phyloP scores from a whole-genome alignment of 2,888 invertebrate genomes.

The Mechanitis messenoides region DNA sequence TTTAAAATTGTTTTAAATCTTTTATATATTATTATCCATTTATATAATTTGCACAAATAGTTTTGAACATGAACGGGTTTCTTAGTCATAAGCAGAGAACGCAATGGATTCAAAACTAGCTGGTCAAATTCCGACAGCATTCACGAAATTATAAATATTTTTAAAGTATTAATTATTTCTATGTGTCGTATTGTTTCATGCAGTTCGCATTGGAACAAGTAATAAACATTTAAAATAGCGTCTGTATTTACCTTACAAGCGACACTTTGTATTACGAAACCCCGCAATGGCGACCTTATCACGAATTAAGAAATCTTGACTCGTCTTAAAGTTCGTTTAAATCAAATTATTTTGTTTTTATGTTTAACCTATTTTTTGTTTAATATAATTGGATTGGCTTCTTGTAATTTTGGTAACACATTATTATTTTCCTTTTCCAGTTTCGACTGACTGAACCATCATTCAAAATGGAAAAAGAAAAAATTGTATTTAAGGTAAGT shows the following conservation, averaged over 20 bases:
- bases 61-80: too few relatives aligned
- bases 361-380: too few relatives aligned
- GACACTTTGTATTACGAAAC: conserved; percentile 15
- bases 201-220: background rate
- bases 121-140: too few relatives aligned
- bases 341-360: conserved; percentile 12
- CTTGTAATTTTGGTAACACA: background rate
- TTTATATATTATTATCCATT: too few relatives aligned
- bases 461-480: conserved; percentile 60
- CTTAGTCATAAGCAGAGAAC: too few relatives aligned
- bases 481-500: conserved; percentile 68
- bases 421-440: conserved; percentile 20
- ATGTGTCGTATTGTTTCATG: too few relatives aligned
- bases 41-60: too few relatives aligned
- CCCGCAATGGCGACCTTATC: conserved; percentile 18
- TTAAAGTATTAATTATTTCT: too few relatives aligned
- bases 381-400: too few relatives aligned
- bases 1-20: too few relatives aligned
- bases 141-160: too few relatives aligned
- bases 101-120: too few relatives aligned
- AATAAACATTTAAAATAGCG: conserved; percentile 15
- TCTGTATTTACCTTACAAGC: conserved; percentile 10
- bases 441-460: conserved; percentile 10
- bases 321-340: conserved; percentile 15
- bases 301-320: conserved; percentile 17